A percentile compares a stretch with the other conserved stretches of the same genome.
These are phyloP conservation scores for Arrhopalites spinosus DNA, from an alignment of 2,888 invertebrate genomes.

Conservation along the genomic window DNA sequence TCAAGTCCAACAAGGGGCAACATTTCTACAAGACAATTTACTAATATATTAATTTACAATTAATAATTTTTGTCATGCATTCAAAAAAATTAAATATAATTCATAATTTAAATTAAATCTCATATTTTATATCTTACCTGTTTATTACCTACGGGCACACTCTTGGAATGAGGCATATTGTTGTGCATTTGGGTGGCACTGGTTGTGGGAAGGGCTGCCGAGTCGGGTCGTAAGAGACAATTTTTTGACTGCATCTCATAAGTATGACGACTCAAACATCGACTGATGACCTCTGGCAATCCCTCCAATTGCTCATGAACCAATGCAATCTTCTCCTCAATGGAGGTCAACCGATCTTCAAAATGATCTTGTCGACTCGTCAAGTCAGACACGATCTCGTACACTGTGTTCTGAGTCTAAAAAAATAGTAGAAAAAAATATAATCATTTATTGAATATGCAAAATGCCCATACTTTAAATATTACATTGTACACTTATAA, in stretches of 20 bases:
- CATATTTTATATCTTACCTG: too few relatives aligned
- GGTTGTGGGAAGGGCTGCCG: slow-evolving; percentile 36
- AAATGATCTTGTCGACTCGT: slow-evolving; percentile 90
- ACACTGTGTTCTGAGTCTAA: slow-evolving; percentile 97
- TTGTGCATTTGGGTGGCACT: slow-evolving; percentile 39
- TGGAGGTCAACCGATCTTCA: slow-evolving; percentile 87
- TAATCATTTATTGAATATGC: neutral
- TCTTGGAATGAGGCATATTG: slow-evolving; percentile 56
- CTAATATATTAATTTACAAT: too few relatives aligned
- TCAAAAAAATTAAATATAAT: too few relatives aligned
- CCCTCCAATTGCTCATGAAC: slow-evolving; percentile 78
- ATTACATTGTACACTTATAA: neutral
- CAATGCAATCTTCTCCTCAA: slow-evolving; percentile 88
- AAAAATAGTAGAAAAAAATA: slow-evolving; percentile 59
- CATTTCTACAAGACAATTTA: too few relatives aligned
- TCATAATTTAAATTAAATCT: too few relatives aligned
- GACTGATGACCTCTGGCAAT: slow-evolving; percentile 58
- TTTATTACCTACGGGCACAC: slow-evolving; percentile 49
- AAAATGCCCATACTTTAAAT: neutral
- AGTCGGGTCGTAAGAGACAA: slow-evolving; percentile 53
- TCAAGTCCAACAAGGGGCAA: too few relatives aligned
- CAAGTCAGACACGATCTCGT: slow-evolving; percentile 98
- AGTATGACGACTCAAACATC: slow-evolving; percentile 52
- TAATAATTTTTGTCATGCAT: too few relatives aligned
- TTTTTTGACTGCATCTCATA: slow-evolving; percentile 43